Conservation (phyloP, 1,140 invertebrate genomes). For the Atopsyche davidsoni region DNA sequence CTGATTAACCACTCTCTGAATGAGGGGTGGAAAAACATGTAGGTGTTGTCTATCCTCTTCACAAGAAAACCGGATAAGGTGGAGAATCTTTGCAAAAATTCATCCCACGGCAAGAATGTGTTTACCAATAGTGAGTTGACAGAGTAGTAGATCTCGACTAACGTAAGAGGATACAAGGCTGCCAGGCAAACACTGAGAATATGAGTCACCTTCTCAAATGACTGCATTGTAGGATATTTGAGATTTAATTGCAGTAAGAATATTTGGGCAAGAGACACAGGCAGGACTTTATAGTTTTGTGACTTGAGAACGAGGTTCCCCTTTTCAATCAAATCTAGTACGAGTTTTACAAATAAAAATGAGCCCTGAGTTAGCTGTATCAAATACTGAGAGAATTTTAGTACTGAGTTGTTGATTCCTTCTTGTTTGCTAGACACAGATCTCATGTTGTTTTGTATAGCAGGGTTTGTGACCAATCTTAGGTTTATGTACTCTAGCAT, state of each 20-base stretch:
- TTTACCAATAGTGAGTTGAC: constrained; percentile 78
- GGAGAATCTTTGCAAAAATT: constrained; percentile 82
- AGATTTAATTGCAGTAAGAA: constrained; percentile 91
- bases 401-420: constrained; percentile 54
- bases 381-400: constrained; percentile 82
- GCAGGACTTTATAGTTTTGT: constrained; percentile 86
- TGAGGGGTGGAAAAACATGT: constrained; percentile 95
- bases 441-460: constrained; percentile 80
- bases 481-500: constrained; percentile 81
- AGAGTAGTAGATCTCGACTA: constrained; percentile 89
- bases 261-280: constrained; percentile 86
- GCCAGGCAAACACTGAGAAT: constrained; percentile 87
- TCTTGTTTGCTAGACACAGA: constrained; percentile 62
- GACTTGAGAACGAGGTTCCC: constrained; percentile 92
- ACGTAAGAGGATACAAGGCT: constrained; percentile 81
- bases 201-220: constrained; percentile 81
- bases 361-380: constrained; percentile 78
- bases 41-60: constrained; percentile 83
- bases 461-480: constrained; percentile 68
- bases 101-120: constrained; percentile 78
- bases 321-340: constrained; percentile 88
- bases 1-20: constrained; percentile 94
- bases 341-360: constrained; percentile 86
- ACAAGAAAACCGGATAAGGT: constrained; percentile 78
- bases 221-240: constrained; percentile 80